Percentiles rank a stretch among this genome's conserved stretches.
Evolutionary conservation across 2,888 invertebrate species (phyloP).

Genomic region (Heliconius ismenius): DNA sequence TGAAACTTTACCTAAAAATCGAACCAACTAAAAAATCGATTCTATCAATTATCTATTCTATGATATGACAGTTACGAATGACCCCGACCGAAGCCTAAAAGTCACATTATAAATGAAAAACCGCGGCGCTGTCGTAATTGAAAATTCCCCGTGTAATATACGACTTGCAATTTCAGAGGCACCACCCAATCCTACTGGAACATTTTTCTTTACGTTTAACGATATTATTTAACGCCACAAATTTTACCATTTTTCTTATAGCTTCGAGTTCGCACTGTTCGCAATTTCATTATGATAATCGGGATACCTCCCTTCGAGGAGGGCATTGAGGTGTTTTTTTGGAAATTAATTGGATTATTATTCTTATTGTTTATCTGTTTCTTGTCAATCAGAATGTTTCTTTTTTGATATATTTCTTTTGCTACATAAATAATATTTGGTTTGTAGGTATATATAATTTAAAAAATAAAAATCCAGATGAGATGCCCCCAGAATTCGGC

Average conservation of each 20-base stretch:
- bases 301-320: constrained; percentile 55
- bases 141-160: constrained; percentile 81
- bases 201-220: constrained; percentile 78
- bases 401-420: too few relatives aligned
- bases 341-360: constrained; percentile 35
- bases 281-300: constrained; percentile 81
- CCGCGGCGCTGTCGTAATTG: constrained; percentile 81
- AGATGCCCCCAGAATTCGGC: too few relatives aligned
- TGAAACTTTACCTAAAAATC: not conserved
- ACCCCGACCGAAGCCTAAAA: constrained; percentile 74
- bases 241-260: constrained; percentile 76
- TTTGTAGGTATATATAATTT: too few relatives aligned
- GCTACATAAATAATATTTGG: too few relatives aligned
- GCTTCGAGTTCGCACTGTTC: constrained; percentile 55
- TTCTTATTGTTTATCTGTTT: constrained; percentile 8
- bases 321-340: constrained; percentile 34
- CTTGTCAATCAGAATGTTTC: not conserved
- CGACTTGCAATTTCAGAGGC: constrained; percentile 78
- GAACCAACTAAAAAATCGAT: constrained; percentile 9
- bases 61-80: constrained; percentile 67
- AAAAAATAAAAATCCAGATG: too few relatives aligned
- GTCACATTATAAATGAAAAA: constrained; percentile 81
- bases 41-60: constrained; percentile 43
- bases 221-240: constrained; percentile 81
- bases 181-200: constrained; percentile 61